Evolutionary conservation across 1,140 invertebrate species (phyloP).

Genomic region (Lasioglossum albipes): DNA sequence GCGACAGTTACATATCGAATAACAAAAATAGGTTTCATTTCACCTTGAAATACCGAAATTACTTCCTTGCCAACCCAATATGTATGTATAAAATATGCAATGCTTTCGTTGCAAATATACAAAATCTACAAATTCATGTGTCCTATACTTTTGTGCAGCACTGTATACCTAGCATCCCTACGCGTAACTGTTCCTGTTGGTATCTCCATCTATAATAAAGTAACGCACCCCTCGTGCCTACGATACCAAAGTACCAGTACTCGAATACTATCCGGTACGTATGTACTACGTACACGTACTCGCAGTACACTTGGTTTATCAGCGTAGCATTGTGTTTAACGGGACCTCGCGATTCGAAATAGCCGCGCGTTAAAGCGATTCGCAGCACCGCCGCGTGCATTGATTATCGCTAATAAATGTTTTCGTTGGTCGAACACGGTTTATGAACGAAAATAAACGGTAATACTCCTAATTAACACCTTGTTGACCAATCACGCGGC

Average conservation of each 20-base stretch:
- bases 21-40: no score
- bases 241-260: neutral
- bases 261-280: no score
- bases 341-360: constrained; percentile 5
- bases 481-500: constrained; percentile 3
- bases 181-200: constrained; percentile 44
- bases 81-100: no score
- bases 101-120: no score
- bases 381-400: neutral
- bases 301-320: constrained; percentile 15
- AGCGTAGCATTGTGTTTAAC: constrained; percentile 29
- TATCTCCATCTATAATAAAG: constrained; percentile 28
- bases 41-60: no score
- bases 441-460: constrained; percentile 13
- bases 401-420: constrained; percentile 36
- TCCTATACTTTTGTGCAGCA: no score
- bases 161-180: neutral
- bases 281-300: neutral
- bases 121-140: no score
- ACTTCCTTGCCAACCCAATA: no score
- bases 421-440: neutral
- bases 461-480: constrained; percentile 40
- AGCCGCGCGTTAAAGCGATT: neutral
- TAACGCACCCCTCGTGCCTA: constrained; percentile 11
- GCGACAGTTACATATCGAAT: no score